Base-by-base conservation (phyloP, 2,797 vertebrate species). In the Leuciscus waleckii region DNA sequence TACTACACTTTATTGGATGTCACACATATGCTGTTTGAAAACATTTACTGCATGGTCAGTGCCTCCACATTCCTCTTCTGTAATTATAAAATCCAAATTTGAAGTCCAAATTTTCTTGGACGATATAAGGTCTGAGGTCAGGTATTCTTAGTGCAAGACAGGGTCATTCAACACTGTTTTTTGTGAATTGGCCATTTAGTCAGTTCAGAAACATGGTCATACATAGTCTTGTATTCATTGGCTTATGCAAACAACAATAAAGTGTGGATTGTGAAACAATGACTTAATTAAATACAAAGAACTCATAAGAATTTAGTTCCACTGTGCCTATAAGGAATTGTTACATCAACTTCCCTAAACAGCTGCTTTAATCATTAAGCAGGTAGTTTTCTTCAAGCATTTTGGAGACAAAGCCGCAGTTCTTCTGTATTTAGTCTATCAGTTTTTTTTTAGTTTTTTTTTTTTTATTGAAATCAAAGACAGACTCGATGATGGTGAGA, bases 1-100 rank as follows among this genome's bases (percentile, higher is more conserved):
- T 78, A 56, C 49, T 81, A 83, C 23, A 80, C 63, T 70, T 67
- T 11, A 63, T 76, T 51, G 43, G 37, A 67, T 65, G 77, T 79
- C 78, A 71, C 69, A 73, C 61, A 69, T 14, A 71, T 73, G 46
- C 81, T 70, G 76, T 58, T 68, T 83, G 51, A 61, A 79, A 84
- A 82, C 74, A 85, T 83, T 81, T 61, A 78, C 67, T 76, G 41
- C 23, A 85, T 54, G 46, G 23, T 54, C 67, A 79, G 54, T 54
- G 70, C 29, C 26, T 46, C 7, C 46, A 70, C 13, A 69, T 76
- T 83, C 16, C 35, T 49, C 39, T 69, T 79, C 39, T 83, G 70
- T 19, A 63, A 29, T 67, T 77, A 68, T 68, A 9, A 81, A 56
- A 81, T 70, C 79, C 11, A 68, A n/a, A 51, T 67, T 32, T 68